phyloP scores from a whole-genome alignment of 2,797 vertebrate genomes.

The Acropternis orthonyx region DNA sequence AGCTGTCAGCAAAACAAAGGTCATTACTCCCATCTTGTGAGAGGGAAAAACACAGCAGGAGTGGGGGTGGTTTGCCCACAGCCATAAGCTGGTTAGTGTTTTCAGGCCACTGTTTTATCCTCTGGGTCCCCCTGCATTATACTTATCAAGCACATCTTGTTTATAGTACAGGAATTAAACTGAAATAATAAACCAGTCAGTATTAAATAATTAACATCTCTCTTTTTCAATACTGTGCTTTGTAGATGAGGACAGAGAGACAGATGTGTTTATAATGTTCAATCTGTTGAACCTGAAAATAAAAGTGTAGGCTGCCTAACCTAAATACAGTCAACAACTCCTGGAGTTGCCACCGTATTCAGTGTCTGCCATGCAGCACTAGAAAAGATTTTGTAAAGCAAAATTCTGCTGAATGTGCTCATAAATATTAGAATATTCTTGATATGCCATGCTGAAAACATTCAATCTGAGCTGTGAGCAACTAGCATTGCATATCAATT shows the following conservation, averaged over 20 bases:
- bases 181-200: neutral
- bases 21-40: neutral
- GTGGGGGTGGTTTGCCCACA: neutral
- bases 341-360: neutral
- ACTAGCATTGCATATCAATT: conserved; percentile 36
- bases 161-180: neutral
- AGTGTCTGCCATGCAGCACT: neutral
- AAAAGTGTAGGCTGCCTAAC: conserved; percentile 28
- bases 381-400: conserved; percentile 15
- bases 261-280: conserved; percentile 10
- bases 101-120: neutral
- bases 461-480: neutral
- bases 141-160: neutral
- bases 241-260: neutral
- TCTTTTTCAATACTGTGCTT: neutral
- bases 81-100: neutral
- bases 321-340: conserved; percentile 38
- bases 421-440: conserved; percentile 63
- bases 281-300: conserved; percentile 30
- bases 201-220: neutral
- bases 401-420: conserved; percentile 40
- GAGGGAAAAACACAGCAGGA: neutral
- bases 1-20: neutral
- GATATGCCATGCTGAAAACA: conserved; percentile 30
- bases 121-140: neutral